Conservation (phyloP, 2,888 invertebrate genomes). For the Orthosia incerta region DNA sequence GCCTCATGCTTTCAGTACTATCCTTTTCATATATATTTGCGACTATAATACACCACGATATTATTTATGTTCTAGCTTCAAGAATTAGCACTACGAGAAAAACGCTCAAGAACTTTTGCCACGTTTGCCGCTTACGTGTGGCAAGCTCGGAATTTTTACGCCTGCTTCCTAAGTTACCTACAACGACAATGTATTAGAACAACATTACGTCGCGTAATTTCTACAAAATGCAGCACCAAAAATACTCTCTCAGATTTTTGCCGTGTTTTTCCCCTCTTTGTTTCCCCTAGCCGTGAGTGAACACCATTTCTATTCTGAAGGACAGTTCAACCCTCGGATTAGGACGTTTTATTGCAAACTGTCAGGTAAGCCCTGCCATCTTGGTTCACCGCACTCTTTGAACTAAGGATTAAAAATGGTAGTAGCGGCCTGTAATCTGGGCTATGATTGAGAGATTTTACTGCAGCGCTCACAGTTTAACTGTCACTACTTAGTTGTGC, state of each 20-base stretch:
- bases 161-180: neutral
- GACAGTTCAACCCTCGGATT: slow-evolving; percentile 16
- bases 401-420: slow-evolving; percentile 38
- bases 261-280: neutral
- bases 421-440: slow-evolving; percentile 14
- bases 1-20: neutral
- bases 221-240: neutral
- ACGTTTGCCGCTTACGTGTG: neutral
- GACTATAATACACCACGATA: neutral
- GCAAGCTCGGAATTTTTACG: neutral
- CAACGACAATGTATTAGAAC: neutral
- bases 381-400: slow-evolving; percentile 19
- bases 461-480: slow-evolving; percentile 1
- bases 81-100: neutral
- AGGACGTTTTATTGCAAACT: slow-evolving; percentile 30
- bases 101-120: neutral
- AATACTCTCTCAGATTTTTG: neutral
- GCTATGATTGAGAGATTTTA: slow-evolving; percentile 32
- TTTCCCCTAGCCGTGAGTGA: neutral
- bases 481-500: neutral
- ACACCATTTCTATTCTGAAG: neutral
- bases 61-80: neutral
- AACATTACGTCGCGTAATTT: neutral
- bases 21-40: neutral
- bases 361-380: slow-evolving; percentile 17